Base-by-base conservation (phyloP, 2,797 vertebrate species). In the Amblyopsis hoosieri region DNA sequence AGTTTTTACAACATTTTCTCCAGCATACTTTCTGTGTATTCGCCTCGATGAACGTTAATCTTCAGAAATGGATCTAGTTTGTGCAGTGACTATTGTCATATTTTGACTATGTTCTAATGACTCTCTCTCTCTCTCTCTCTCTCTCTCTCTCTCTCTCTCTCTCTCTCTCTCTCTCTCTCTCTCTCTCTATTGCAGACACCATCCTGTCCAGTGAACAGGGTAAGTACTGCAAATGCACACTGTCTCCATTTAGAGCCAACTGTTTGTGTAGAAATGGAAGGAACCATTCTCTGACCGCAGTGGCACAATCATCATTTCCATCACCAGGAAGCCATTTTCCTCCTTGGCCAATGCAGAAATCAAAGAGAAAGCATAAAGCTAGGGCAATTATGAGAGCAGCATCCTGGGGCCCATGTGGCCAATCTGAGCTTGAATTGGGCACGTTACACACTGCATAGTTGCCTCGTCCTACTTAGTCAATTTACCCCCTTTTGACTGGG, bases 131-230 rank as follows among this genome's bases (percentile, higher is more conserved):
- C 46, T 19, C 37, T 66, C 54, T 62, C 54, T 49, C 48, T 60
- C 55, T 59, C 53, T 51, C 60, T 62, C 49, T 29, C 54, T 37
- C 19, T 45, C 17, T 42, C 31, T 60, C 62, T 64, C 67, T 31
- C 23, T 29, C 45, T 58, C 66, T 71, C 62, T 70, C 45, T 71
- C 17, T 17, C 17, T 17, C 17, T 19, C 17, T 19, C 23, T 23
- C 23, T 23, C 23, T 23, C 23, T 23, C 2, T 53, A 11, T 71
- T 72, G 69, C 83, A 92, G 91, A 90, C 66, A 90, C 89, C 67
- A 78, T 82, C 85, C 85, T 92, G 79, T 89, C 86, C 60, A 87
- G 79, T 15, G 79, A 85, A 64, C 84, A 72, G 75, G 87, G 89
- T 90, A 71, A 89, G 89, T 87, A 75, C 76, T 13, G 57, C 76